Percentiles rank a stretch among this genome's conserved stretches.
These are phyloP conservation scores for Pangasius djambal DNA, from an alignment of 2,797 vertebrate species.

Conservation along the genomic window DNA sequence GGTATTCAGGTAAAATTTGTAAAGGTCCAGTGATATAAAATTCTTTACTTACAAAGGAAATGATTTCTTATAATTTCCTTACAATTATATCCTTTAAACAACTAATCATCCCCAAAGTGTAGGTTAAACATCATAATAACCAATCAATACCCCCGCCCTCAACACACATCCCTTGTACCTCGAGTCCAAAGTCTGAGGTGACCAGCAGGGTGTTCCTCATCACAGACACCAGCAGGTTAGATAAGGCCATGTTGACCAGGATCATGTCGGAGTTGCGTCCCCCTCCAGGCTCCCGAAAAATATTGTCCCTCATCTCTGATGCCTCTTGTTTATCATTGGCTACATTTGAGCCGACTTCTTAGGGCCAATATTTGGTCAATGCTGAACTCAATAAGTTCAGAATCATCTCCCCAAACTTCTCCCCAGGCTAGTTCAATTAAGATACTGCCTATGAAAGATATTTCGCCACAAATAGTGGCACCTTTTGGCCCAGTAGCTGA, in stretches of 20 bases:
- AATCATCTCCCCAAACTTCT: slow-evolving; percentile 28
- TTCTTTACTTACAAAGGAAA: background rate
- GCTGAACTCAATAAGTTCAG: background rate
- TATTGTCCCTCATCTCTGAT: slow-evolving; percentile 41
- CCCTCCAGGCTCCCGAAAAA: slow-evolving; percentile 59
- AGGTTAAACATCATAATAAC: background rate
- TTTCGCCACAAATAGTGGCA: slow-evolving; percentile 21
- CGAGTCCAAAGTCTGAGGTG: slow-evolving; percentile 71
- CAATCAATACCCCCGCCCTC: background rate
- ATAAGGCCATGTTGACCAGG: slow-evolving; percentile 79
- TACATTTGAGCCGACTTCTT: background rate
- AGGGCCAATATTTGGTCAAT: too few relatives aligned
- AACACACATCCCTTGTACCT: slow-evolving; percentile 63
- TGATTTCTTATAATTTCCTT: background rate
- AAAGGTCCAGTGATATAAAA: background rate
- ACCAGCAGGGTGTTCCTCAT: slow-evolving; percentile 75
- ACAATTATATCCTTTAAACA: background rate
- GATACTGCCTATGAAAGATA: slow-evolving; percentile 4
- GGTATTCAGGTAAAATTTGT: background rate
- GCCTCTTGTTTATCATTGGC: background rate
- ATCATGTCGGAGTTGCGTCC: slow-evolving; percentile 77
- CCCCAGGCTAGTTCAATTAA: slow-evolving; percentile 33
- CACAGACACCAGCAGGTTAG: slow-evolving; percentile 78
- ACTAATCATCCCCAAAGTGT: background rate
- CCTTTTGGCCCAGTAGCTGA: slow-evolving; percentile 39